Evolutionary conservation across 2,113 vertebrate genomes (phyloP).

Genomic region (Candoia aspera): DNA sequence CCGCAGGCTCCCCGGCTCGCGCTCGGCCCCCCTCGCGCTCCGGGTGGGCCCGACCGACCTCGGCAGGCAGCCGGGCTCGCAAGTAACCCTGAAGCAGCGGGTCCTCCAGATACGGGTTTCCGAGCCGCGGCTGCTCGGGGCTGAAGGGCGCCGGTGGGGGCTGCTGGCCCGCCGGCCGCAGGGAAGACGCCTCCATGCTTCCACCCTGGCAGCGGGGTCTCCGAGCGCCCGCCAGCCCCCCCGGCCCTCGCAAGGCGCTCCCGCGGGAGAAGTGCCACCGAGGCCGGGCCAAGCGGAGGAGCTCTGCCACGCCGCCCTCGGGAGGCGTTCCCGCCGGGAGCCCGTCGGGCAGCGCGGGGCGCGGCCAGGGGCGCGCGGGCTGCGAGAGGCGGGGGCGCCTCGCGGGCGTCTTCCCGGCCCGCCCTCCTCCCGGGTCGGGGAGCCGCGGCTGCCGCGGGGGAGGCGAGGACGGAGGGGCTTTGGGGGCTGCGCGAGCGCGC

Average conservation of each 20-base stretch:
- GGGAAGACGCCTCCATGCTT: constrained; percentile 36
- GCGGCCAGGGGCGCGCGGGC: too few species aligned
- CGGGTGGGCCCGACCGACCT: constrained; percentile 65
- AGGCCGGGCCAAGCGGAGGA: too few species aligned
- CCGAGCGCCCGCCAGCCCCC: not conserved
- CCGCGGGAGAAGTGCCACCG: not conserved
- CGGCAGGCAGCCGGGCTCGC: constrained; percentile 69
- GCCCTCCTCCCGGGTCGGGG: too few species aligned
- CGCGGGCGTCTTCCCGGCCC: too few species aligned
- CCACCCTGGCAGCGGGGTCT: not conserved
- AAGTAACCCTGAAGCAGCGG: constrained; percentile 76
- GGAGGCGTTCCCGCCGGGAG: not conserved
- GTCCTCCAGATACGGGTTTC: constrained; percentile 78
- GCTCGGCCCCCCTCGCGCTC: not conserved
- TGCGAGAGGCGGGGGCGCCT: too few species aligned
- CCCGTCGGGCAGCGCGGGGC: too few species aligned
- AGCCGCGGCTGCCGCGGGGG: too few species aligned
- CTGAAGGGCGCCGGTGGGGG: too few species aligned
- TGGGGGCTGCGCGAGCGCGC: too few species aligned
- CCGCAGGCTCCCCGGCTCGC: not conserved
- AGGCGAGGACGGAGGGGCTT: too few species aligned
- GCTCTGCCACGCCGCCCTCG: not conserved
- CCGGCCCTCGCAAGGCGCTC: not conserved
- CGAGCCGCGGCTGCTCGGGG: constrained; percentile 69
- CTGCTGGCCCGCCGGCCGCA: too few species aligned